Percentiles rank a stretch among this genome's conserved stretches.
Conservation (phyloP, 2,113 vertebrate genomes). For the Elaphurus davidianus region DNA sequence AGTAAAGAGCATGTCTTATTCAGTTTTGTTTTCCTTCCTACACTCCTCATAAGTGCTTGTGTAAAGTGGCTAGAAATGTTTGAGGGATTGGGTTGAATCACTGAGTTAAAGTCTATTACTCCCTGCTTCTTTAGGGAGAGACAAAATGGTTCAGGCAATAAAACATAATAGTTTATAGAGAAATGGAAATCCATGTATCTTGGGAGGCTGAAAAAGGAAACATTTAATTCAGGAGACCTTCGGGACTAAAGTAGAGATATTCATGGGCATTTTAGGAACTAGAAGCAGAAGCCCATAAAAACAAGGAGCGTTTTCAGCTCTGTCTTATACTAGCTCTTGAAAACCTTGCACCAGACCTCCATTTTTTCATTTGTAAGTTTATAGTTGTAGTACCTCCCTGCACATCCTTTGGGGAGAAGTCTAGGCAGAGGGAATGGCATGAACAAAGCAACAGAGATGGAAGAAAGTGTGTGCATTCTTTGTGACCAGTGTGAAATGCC, state of each 20-base stretch:
- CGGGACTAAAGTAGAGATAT: background rate
- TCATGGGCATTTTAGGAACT: background rate
- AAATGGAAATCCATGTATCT: background rate
- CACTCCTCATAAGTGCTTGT: background rate
- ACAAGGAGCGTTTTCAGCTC: background rate
- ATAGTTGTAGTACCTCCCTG: background rate
- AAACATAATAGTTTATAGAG: background rate
- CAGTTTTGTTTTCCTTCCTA: background rate
- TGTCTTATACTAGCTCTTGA: background rate
- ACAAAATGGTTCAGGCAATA: background rate
- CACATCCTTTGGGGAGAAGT: background rate
- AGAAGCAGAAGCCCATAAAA: background rate
- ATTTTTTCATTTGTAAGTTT: background rate
- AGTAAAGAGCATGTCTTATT: background rate
- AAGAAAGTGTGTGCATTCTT: background rate
- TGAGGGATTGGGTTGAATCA: background rate
- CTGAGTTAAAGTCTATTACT: background rate
- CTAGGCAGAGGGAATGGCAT: background rate
- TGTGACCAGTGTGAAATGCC: background rate
- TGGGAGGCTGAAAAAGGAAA: background rate
- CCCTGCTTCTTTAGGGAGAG: background rate
- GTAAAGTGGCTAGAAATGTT: background rate
- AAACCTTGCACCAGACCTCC: background rate
- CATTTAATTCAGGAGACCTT: background rate
- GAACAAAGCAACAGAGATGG: background rate